Base-by-base conservation (phyloP, 2,797 vertebrate species). In the Lagodon rhomboides region DNA sequence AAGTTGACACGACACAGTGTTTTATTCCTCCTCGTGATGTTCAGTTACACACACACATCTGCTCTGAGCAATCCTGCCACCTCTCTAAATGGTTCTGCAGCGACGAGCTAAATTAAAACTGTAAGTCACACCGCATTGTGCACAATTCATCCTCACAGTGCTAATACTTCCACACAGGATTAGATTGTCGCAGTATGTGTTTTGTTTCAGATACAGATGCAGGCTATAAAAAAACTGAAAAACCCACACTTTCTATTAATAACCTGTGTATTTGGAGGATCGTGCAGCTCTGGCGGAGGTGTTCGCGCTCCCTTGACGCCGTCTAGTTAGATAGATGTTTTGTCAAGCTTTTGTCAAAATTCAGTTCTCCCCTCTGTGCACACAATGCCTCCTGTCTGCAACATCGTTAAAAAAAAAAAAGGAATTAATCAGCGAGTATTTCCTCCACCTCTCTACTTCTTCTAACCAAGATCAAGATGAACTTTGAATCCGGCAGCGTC, bases 401-500 rank as follows among this genome's bases (percentile, higher is more conserved):
- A 13, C 60, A 68, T 25, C 2, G 23, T 56, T 30, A 12, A 11
- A 34, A 43, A 43, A 43, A 43, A 73, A 71, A 62, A 83, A 56
- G 16, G 6, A 61, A 55, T 66, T 18, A 73, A 71, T 53, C 46
- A 55, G 59, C 51, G 12, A n/a, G 56, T 23, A 25, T 77, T 68
- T 66, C 50, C 64, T 11, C 1, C 54, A 41, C 22, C 20, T 18
- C 77, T 64, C 58, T 51, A 34, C 64, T 49, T 51, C 17, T 54
- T 74, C 65, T 13, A 15, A 55, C 34, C 46, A 60, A 69, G 63
- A 63, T 55, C 10, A 27, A 4, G 38, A 62, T n/a, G 41, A 76
- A 78, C 68, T 59, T 44, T 51, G 30, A 50, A 73, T 62, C 62
- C 78, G 51, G 46, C 46, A 9, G 47, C n/a, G 30, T n/a, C 60